Percentiles rank a stretch among this genome's conserved stretches.
phyloP scores from a whole-genome alignment of 2,797 vertebrate genomes.

The Urocyon cinereoargenteus region DNA sequence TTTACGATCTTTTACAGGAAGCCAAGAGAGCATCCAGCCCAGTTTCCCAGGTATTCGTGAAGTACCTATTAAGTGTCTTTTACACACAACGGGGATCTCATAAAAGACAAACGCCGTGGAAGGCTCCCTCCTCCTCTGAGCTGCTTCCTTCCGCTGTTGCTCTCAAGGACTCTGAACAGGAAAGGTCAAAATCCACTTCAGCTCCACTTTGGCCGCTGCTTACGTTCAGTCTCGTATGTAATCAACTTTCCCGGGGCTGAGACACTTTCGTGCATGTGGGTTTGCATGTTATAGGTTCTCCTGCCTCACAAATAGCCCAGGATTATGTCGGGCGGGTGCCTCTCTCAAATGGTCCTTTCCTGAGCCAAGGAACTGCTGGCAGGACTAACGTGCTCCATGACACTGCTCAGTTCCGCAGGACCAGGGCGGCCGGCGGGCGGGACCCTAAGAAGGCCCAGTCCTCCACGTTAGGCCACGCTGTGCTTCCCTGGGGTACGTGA shows the following conservation, averaged over 20 bases:
- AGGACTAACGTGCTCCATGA: neutral
- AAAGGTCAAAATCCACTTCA: neutral
- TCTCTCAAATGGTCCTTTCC: neutral
- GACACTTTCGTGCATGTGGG: neutral
- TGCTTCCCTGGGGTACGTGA: neutral
- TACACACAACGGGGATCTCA: neutral
- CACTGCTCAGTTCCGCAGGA: neutral
- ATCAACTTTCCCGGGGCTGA: neutral
- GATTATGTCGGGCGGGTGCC: neutral
- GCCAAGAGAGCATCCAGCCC: neutral
- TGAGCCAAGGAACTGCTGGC: neutral
- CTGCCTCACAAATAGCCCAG: neutral
- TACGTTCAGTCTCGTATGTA: neutral
- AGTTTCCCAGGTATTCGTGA: neutral
- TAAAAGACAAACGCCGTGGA: neutral
- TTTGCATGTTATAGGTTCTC: constrained; percentile 6
- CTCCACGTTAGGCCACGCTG: neutral
- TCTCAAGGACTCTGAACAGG: neutral
- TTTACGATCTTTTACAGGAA: neutral
- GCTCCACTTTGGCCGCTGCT: neutral
- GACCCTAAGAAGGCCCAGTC: neutral
- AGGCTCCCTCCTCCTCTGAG: neutral
- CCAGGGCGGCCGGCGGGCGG: neutral
- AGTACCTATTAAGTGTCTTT: neutral
- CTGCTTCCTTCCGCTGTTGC: neutral